Percentiles rank a stretch among this genome's conserved stretches.
phyloP scores from a whole-genome alignment of 1,140 invertebrate genomes.

The Micrasema longulum region DNA sequence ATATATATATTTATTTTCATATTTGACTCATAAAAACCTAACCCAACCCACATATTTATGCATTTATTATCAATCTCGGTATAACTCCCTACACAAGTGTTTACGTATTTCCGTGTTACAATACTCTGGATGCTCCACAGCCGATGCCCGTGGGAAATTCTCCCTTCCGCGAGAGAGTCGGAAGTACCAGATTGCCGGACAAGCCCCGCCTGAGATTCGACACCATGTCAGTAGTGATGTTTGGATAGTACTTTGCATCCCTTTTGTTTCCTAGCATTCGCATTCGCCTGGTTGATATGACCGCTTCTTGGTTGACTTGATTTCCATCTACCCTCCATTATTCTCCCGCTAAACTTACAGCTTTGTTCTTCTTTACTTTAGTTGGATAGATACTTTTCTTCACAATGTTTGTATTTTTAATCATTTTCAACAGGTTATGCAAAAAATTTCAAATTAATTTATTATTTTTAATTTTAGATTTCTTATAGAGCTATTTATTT shows the following conservation, averaged over 20 bases:
- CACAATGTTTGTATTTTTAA: slow-evolving; percentile 4
- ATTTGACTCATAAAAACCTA: too few relatives aligned
- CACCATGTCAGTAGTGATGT: slow-evolving; percentile 63
- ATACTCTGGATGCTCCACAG: slow-evolving; percentile 57
- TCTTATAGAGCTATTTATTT: too few relatives aligned
- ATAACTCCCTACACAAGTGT: too few relatives aligned
- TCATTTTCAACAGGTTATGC: slow-evolving; percentile 13
- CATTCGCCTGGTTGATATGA: slow-evolving; percentile 33
- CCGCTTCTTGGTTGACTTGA: slow-evolving; percentile 38
- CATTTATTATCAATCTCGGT: too few relatives aligned
- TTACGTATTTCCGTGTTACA: too few relatives aligned
- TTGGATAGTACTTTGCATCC: slow-evolving; percentile 29
- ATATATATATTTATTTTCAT: too few relatives aligned
- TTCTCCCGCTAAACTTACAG: neutral
- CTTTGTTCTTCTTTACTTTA: neutral
- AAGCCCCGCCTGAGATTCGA: slow-evolving; percentile 85
- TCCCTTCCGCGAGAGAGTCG: slow-evolving; percentile 86
- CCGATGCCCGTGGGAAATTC: slow-evolving; percentile 75
- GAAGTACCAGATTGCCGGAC: slow-evolving; percentile 86
- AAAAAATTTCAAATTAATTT: slow-evolving; percentile 1
- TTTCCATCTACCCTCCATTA: neutral
- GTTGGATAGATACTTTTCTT: neutral
- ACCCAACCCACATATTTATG: too few relatives aligned
- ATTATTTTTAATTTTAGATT: too few relatives aligned
- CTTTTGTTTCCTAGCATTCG: slow-evolving; percentile 4